These are phyloP conservation scores for Drosophila neotestacea DNA, from an alignment of 2,888 invertebrate genomes.

Conservation along the genomic window DNA sequence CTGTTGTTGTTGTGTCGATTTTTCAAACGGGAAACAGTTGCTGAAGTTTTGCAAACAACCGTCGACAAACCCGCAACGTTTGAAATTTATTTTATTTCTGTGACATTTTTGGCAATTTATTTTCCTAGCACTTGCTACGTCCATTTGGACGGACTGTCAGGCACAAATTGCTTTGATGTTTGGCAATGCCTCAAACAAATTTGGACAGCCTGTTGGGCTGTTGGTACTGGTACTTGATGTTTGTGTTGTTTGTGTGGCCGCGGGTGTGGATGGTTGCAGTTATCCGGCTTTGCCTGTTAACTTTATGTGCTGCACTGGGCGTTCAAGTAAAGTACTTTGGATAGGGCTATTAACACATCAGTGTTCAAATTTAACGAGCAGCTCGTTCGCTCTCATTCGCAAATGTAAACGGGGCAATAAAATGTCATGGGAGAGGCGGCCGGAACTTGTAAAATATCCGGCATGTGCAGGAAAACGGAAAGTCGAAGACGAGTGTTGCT, in stretches of 20 bases:
- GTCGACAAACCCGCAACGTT: constrained; percentile 27
- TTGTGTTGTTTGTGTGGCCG: constrained; percentile 3
- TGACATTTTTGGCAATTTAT: constrained; percentile 76
- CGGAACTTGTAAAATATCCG: constrained; percentile 77
- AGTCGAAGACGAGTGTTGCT: constrained; percentile 36
- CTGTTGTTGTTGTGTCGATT: constrained; percentile 8
- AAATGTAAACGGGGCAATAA: constrained; percentile 40
- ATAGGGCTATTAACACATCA: constrained; percentile 73
- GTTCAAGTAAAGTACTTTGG: constrained; percentile 14
- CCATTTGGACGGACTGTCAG: constrained; percentile 32
- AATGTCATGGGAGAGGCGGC: constrained; percentile 34
- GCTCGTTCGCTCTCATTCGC: constrained; percentile 23
- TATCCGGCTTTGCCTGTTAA: constrained; percentile 14
- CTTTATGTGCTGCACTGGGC: constrained; percentile 48
- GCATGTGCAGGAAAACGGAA: constrained; percentile 61
- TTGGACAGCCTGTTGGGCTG: constrained; percentile 27
- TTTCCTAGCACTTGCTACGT: constrained; percentile 36
- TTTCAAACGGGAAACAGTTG: constrained; percentile 28
- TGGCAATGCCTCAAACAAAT: constrained; percentile 77
- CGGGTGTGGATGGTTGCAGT: constrained; percentile 11
- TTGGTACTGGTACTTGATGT: not conserved
- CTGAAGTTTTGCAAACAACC: constrained; percentile 16
- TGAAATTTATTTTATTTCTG: constrained; percentile 49
- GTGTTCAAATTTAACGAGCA: constrained; percentile 78
- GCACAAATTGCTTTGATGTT: constrained; percentile 76